Conservation (phyloP, 2,888 invertebrate genomes). For the Athrips mouffetella region DNA sequence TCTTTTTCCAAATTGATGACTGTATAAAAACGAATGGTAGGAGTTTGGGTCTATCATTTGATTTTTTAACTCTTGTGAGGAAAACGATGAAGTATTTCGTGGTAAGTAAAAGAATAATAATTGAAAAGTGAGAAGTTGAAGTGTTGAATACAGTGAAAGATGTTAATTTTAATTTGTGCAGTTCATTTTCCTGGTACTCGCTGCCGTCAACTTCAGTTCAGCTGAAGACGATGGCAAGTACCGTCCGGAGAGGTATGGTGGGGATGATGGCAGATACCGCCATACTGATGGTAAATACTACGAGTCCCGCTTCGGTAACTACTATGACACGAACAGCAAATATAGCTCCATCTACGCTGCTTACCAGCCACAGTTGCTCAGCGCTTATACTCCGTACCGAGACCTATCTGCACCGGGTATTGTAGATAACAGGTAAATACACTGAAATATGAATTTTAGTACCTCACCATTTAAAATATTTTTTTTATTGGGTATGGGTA, state of each 20-base stretch:
- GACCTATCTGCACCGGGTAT: conserved; percentile 50
- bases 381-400: conserved; percentile 38
- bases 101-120: conserved; percentile 56
- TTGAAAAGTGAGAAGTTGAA: not conserved
- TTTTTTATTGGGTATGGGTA: no score
- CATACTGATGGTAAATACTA: conserved; percentile 42
- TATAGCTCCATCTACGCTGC: conserved; percentile 44
- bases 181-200: conserved; percentile 40
- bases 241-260: conserved; percentile 50
- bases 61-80: conserved; percentile 40
- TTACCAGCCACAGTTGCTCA: conserved; percentile 41
- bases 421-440: conserved; percentile 36
- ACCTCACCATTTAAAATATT: no score
- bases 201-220: conserved; percentile 36
- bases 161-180: conserved; percentile 25
- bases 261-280: conserved; percentile 51
- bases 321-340: conserved; percentile 43
- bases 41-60: conserved; percentile 50
- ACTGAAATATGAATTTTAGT: not conserved
- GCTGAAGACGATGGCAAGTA: conserved; percentile 70
- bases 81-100: conserved; percentile 56
- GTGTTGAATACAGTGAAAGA: conserved; percentile 3
- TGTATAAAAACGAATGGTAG: conserved; percentile 63
- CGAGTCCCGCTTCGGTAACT: conserved; percentile 33
- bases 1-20: conserved; percentile 60